Base-by-base conservation (phyloP, 2,888 invertebrate species). In the Alsophila aescularia region DNA sequence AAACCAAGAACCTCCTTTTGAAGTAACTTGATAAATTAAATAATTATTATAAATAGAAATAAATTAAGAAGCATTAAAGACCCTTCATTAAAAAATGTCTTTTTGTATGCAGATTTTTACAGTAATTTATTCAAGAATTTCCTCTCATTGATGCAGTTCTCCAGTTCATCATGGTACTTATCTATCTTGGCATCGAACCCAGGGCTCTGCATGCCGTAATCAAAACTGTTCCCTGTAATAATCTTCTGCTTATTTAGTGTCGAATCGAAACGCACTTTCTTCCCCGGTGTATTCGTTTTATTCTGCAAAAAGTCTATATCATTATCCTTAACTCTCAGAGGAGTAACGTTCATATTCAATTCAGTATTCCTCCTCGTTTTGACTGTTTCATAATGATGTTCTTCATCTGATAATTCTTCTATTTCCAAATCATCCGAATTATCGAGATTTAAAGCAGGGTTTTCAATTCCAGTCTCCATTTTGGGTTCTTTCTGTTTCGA, bases 121-220 rank as follows among this genome's bases (percentile, higher is more conserved):
- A n/a, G n/a, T n/a, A n/a, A n/a, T n/a, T n/a, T n/a, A n/a, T n/a
- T n/a, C 52, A 92, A 75, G 61, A 85, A 86, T 52, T 92, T 92
- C 48, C 81, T 84, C 56, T 92, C 92, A 68, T 92, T 92, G 0
- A 92, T 92, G 69, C 92, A 92, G 48, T 92, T 92, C 54, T 92
- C 92, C 31, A 92, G 60, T 62, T 92, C 92, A 70, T 92, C 91
- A 58, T 92, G 92, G 62, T 88, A 92, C 57, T 85, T 91, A 10
- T 92, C 92, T 35, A 92, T 82, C 64, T 92, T 87, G 0, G 78
- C 73, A 66, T 92, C 90, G 43, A 92, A 86, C 0, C 91, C 91
- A 0, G 90, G 90, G 67, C 91, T 90, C 52, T 85, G 85, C 1
- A 90, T 68, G n/a, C 73, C 82, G 62, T 73, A 81, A 32, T 92